Conservation (phyloP, 2,113 vertebrate genomes). For the Lepus timidus region DNA sequence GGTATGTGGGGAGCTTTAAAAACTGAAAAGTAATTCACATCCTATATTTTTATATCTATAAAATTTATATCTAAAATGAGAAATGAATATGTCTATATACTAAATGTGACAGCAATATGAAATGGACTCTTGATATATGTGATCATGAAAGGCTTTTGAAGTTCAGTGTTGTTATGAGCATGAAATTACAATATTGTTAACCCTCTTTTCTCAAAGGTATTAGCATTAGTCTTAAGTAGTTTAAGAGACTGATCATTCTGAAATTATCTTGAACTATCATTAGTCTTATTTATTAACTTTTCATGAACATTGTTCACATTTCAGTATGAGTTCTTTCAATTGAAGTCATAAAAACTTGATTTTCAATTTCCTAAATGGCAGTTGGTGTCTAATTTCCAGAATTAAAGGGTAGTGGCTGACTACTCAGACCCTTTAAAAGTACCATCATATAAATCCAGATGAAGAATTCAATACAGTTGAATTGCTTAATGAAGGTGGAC, state of each 20-base stretch:
- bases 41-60: neutral
- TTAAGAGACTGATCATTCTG: constrained; percentile 70
- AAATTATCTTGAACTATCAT: constrained; percentile 67
- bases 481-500: constrained; percentile 72
- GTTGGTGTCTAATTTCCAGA: constrained; percentile 67
- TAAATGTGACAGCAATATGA: constrained; percentile 9
- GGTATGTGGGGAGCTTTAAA: neutral
- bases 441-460: constrained; percentile 13
- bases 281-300: constrained; percentile 80
- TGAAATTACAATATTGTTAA: constrained; percentile 48
- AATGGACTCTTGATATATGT: constrained; percentile 3
- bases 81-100: constrained; percentile 28
- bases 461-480: constrained; percentile 64
- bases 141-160: constrained; percentile 55
- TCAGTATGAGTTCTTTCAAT: constrained; percentile 65
- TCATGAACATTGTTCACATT: constrained; percentile 81
- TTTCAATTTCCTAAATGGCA: constrained; percentile 80
- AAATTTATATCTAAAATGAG: constrained; percentile 58
- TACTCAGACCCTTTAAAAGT: constrained; percentile 61
- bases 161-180: constrained; percentile 46
- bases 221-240: constrained; percentile 58
- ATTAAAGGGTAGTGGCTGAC: constrained; percentile 50
- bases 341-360: constrained; percentile 79
- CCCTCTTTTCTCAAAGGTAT: constrained; percentile 51
- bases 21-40: constrained; percentile 1